Evolutionary conservation across 2,888 invertebrate species (phyloP).

Genomic region (Caradrina clavipalpis): DNA sequence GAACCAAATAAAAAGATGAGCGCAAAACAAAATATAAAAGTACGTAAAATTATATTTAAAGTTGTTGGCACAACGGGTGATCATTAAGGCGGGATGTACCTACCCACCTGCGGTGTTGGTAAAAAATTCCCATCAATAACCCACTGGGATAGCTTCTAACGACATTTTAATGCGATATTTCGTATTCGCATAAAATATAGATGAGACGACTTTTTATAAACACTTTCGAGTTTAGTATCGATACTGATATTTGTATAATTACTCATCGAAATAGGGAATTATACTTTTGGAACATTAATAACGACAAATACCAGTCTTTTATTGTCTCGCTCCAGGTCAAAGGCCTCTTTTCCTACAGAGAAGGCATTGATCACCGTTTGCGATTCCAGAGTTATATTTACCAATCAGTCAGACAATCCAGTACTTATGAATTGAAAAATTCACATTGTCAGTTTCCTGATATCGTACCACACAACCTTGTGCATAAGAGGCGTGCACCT

Average conservation of each 20-base stretch:
- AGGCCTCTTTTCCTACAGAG: too few species aligned
- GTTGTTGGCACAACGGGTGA: conserved; percentile 27
- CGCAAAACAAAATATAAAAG: conserved; percentile 17
- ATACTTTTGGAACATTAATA: too few species aligned
- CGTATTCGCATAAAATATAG: conserved; percentile 40
- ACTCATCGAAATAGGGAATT: not conserved
- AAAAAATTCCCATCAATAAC: conserved; percentile 58
- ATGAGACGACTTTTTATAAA: conserved; percentile 19
- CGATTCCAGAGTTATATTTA: too few species aligned
- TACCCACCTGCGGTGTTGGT: conserved; percentile 27
- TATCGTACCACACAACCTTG: too few species aligned
- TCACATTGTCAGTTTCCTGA: too few species aligned
- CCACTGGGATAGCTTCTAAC: conserved; percentile 45
- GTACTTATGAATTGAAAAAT: too few species aligned
- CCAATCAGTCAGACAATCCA: too few species aligned
- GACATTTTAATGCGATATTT: conserved; percentile 60
- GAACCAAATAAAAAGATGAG: not conserved
- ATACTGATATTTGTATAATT: not conserved
- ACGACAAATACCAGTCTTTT: too few species aligned
- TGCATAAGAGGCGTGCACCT: too few species aligned
- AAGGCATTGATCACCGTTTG: too few species aligned
- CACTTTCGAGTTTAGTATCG: not conserved
- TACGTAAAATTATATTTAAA: conserved; percentile 16
- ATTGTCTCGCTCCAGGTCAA: too few species aligned
- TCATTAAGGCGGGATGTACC: conserved; percentile 33